Base-by-base conservation (phyloP, 2,888 invertebrate genomes). In the Pycnomerus fuliginosus region DNA sequence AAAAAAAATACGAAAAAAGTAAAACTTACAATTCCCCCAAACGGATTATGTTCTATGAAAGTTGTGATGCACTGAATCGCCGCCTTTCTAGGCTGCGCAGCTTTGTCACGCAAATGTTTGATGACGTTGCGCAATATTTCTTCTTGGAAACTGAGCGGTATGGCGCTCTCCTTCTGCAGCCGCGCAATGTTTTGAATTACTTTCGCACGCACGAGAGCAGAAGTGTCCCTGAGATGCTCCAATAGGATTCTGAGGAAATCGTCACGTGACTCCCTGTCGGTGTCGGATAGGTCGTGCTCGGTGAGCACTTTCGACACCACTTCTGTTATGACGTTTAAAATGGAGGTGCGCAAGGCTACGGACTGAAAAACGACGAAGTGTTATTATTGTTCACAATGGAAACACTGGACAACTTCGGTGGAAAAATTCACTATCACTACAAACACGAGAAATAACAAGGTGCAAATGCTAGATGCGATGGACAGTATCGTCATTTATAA, bases 141-240 rank as follows among this genome's bases (percentile, higher is more conserved):
- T 14, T 81, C 79, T 62, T 89, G 84, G 44, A 84, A 77, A 3
- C 74, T 74, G 27, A 91, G 74, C 0, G 95, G 93, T 25, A 96
- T 81, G 2, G 86, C 85, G 62, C 85, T 82, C 58, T 87, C 85
- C 36, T 83, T 80, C 58, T 90, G 87, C 44, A 97, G 76, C 30
- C 81, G 78, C 53, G 82, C 79, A 89, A 91, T 92, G 49, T 89
- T 83, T 24, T 51, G 47, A n/a, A 52, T 47, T 43, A 85, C 87
- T 76, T 88, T 91, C 14, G 89, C 84, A 14, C 97, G 77, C 0
- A 94, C 94, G 64, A 87, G 87, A 0, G 93, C 90, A 31, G 92
- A 85, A 2, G 79, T 70, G 65, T 98, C 97, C 52, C 85, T 80
- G 37, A 94, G 79, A 65, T 96, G 95, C 24, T 89, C 87, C 60